Percentiles rank a stretch among this genome's conserved stretches.
Conservation (phyloP, 2,888 invertebrate species). For the Ennomos fuscantarius region DNA sequence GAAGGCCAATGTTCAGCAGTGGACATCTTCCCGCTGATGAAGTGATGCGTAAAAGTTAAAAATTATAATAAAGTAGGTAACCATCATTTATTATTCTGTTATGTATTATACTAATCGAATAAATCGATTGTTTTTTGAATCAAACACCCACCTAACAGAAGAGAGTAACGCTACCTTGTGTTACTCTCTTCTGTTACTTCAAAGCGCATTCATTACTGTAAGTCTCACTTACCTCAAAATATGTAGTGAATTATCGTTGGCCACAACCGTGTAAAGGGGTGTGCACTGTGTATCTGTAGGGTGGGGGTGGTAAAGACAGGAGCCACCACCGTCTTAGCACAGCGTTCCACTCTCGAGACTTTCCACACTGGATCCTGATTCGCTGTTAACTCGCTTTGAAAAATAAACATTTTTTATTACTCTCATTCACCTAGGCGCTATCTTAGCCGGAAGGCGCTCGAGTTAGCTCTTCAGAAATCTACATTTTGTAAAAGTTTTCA, state of each 20-base stretch:
- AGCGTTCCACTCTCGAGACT: conserved; percentile 32
- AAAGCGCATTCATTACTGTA: too few relatives aligned
- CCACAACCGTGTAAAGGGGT: conserved; percentile 2
- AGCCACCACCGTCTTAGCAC: conserved; percentile 22
- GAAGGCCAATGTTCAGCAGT: too few relatives aligned
- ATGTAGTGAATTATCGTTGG: conserved; percentile 5
- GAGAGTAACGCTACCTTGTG: too few relatives aligned
- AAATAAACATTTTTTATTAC: conserved; percentile 37
- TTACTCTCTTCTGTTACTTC: too few relatives aligned
- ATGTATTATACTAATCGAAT: too few relatives aligned
- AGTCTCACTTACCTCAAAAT: background rate
- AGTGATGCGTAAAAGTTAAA: too few relatives aligned
- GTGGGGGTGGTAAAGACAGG: conserved; percentile 10
- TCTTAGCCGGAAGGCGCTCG: conserved; percentile 33
- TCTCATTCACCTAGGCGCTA: conserved; percentile 28
- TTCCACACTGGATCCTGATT: conserved; percentile 43
- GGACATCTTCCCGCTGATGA: too few relatives aligned
- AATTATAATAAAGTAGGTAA: too few relatives aligned
- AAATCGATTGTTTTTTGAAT: too few relatives aligned
- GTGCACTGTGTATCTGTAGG: conserved; percentile 1
- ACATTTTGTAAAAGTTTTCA: conserved; percentile 10
- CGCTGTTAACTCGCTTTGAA: conserved; percentile 43
- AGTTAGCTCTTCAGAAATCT: conserved; percentile 21
- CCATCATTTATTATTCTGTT: too few relatives aligned
- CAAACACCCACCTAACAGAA: too few relatives aligned